Conservation (phyloP, 2,888 invertebrate species). For the Andrena praecox region DNA sequence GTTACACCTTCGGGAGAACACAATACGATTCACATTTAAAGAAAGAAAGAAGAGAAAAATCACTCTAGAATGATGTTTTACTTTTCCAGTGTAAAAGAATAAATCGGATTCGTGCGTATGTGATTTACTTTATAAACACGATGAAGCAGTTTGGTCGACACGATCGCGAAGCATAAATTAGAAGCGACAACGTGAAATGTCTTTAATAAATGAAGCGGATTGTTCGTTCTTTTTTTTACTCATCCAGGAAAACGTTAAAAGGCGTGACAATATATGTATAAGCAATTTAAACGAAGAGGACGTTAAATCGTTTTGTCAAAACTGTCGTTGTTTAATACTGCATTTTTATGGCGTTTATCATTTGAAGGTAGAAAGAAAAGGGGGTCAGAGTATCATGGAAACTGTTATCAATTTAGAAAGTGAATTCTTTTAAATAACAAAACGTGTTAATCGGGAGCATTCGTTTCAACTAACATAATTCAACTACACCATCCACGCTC, state of each 20-base stretch:
- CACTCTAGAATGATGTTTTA: slow-evolving; percentile 47
- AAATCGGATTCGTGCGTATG: slow-evolving; percentile 47
- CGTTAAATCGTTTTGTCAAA: slow-evolving; percentile 33
- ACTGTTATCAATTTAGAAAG: slow-evolving; percentile 49
- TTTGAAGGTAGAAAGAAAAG: not conserved
- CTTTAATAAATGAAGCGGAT: slow-evolving; percentile 14
- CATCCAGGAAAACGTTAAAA: slow-evolving; percentile 24
- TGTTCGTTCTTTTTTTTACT: slow-evolving; percentile 41
- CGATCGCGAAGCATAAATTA: slow-evolving; percentile 14
- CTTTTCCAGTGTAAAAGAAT: slow-evolving; percentile 48
- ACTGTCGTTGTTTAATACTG: slow-evolving; percentile 52
- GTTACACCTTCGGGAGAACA: slow-evolving; percentile 64
- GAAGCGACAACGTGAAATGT: slow-evolving; percentile 40
- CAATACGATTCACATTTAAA: slow-evolving; percentile 58
- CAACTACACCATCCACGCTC: slow-evolving; percentile 40
- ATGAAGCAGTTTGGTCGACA: slow-evolving; percentile 16
- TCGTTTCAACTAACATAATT: slow-evolving; percentile 47
- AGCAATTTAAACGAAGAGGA: slow-evolving; percentile 28
- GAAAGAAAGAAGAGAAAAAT: slow-evolving; percentile 30
- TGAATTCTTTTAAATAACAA: slow-evolving; percentile 47
- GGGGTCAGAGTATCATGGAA: slow-evolving; percentile 44
- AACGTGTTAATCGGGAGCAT: slow-evolving; percentile 44
- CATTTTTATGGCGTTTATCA: slow-evolving; percentile 55
- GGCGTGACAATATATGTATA: slow-evolving; percentile 43
- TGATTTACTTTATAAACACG: slow-evolving; percentile 40